Evolutionary conservation across 2,113 vertebrate species (phyloP), one percentile per base, ranked within the genome.

Genomic region (Falcunculus frontatus): DNA sequence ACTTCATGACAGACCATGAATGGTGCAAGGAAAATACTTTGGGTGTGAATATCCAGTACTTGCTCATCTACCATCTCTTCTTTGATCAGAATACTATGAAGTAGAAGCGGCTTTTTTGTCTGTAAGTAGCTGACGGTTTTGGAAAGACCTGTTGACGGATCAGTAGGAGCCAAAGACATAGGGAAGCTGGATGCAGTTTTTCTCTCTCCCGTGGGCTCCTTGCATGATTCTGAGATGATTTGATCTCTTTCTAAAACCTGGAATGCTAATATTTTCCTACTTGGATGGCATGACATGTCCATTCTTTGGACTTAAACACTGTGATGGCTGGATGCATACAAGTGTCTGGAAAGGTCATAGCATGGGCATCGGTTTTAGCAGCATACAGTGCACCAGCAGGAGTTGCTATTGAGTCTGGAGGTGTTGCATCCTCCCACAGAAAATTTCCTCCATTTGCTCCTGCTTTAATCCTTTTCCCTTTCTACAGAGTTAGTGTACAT

Each of bases 21-120:
- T 11, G 33, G 75, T 88, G 64, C 84, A 87, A 91, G 93, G 89
- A 95, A 88, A 96, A 95, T 77, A 88, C 10, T 1, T 63, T 90
- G 86, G 68, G 60, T 91, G 62, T 93, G 89, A 97, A 96, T 96
- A 94, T 93, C 95, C 95, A 92, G 50, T 80, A 77, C 77, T 86
- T 9, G 2, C 26, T 95, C 89, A 86, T 88, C 87, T 65, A 73
- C 70, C 6, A 2, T 95, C 85, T 95, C 63, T 84, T 93, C 63
- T 89, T 93, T 87, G 95, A 76, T 81, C 67, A 52, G 82, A 84
- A 88, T 65, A 25, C 60, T 68, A 59, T 62, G 89, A 91, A 93
- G 52, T 70, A 77, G 60, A 86, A 82, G 29, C 3, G 5, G n/a
- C 46, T 87, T 81, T 97, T 97, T 68, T 89, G 70, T 59, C 76